A percentile compares a stretch with the other conserved stretches of the same genome.
phyloP scores from a whole-genome alignment of 2,888 invertebrate species.

The Hypselothyrea guttata region DNA sequence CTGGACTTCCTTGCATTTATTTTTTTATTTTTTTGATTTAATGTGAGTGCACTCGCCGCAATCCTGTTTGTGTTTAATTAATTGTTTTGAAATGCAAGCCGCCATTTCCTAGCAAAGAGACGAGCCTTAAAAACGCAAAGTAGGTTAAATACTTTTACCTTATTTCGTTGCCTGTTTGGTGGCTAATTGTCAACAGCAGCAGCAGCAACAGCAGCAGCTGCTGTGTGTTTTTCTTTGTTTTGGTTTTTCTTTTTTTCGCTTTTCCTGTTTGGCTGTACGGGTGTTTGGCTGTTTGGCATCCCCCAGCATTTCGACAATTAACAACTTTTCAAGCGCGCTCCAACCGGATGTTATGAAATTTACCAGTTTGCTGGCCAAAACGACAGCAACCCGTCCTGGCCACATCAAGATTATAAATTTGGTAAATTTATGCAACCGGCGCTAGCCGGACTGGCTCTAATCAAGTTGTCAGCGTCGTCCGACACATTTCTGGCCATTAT shows the following conservation, averaged over 20 bases:
- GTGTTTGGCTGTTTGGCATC: too few species aligned
- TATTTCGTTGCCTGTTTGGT: conserved; percentile 55
- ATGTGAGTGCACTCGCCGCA: not conserved
- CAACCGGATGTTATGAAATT: conserved; percentile 79
- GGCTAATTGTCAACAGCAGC: conserved; percentile 68
- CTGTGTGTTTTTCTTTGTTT: not conserved
- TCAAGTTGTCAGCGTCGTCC: conserved; percentile 65
- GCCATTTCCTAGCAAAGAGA: conserved; percentile 64
- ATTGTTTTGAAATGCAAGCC: conserved; percentile 40
- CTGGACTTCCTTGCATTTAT: conserved; percentile 56
- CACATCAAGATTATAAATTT: conserved; percentile 73
- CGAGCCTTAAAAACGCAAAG: conserved; percentile 50
- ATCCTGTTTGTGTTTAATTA: conserved; percentile 47
- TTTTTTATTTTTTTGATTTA: not conserved
- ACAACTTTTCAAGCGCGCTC: conserved; percentile 75
- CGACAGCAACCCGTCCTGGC: conserved; percentile 10
- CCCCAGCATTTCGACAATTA: conserved; percentile 64
- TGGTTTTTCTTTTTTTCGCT: conserved; percentile 22
- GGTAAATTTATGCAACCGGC: conserved; percentile 73
- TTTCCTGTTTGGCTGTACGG: conserved; percentile 54
- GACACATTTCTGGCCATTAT: conserved; percentile 55
- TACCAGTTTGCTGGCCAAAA: conserved; percentile 54
- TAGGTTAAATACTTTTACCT: conserved; percentile 74
- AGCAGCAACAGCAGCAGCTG: conserved; percentile 37
- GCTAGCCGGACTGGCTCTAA: conserved; percentile 43